phyloP scores from a whole-genome alignment of 2,888 invertebrate species.

The Eupithecia dodoneata region DNA sequence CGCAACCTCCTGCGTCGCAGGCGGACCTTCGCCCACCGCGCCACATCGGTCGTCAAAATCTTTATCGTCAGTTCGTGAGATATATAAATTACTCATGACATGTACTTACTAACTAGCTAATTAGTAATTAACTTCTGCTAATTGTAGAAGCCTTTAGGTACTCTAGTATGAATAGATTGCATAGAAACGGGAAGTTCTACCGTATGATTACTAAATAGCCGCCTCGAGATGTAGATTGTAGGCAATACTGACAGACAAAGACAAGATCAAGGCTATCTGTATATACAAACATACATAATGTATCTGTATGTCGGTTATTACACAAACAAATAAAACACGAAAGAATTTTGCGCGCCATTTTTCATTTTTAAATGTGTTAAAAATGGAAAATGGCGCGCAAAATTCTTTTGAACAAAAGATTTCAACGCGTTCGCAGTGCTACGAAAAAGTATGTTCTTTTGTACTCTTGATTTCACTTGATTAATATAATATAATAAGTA shows the following conservation, averaged over 20 bases:
- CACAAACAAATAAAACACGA: neutral
- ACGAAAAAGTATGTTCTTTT: neutral
- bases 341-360: no score
- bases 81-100: neutral
- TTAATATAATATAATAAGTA: no score
- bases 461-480: neutral
- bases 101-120: neutral
- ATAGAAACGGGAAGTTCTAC: slow-evolving; percentile 25
- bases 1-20: no score
- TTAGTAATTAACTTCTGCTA: neutral
- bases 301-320: neutral
- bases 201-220: slow-evolving; percentile 19
- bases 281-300: neutral
- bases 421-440: neutral
- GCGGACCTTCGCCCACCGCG: no score
- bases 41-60: no score
- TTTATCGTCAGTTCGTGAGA: neutral
- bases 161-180: slow-evolving; percentile 21
- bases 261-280: slow-evolving; percentile 3
- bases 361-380: no score
- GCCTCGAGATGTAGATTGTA: neutral
- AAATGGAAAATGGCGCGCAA: neutral
- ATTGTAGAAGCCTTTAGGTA: neutral
- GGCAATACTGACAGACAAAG: neutral
- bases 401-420: neutral